Base-by-base conservation (phyloP, 1,140 invertebrate genomes). In the Hyles euphorbiae region DNA sequence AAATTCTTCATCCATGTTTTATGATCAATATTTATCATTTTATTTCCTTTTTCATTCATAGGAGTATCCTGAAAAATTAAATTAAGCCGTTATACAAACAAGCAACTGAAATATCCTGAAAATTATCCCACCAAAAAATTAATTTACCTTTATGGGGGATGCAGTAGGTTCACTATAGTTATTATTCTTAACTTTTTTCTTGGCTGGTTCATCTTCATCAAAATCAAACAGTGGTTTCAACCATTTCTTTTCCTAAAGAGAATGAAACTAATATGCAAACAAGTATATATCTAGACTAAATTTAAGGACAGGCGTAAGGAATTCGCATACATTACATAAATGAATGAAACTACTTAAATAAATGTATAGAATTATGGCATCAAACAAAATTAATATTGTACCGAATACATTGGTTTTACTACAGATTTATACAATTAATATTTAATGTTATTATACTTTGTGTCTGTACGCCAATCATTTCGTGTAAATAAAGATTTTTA, bases 1-100 rank as follows among this genome's bases (percentile, higher is more conserved):
- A 93, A 91, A 60, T 78, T 82, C 53, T 91, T 90, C 70, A 92
- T 89, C 91, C 91, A 92, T 76, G 90, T 90, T 74, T 81, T 81
- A 54, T 70, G 65, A 57, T 74, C 65, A 11, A 76, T 68, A 53
- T 62, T 70, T 52, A 60, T 40, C 1, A 61, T 60, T 7, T 56
- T 8, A 43, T 7, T 44, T 47, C 36, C 22, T 12, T 53, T n/a
- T 11, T 43, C 44, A 40, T n/a, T 32, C 44, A 40, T 44, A 45
- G 33, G 2, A 33, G 46, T 32, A 11, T 53, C 49, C 67, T 74
- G 34, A 3, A 53, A 12, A 46, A 48, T 8, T 40, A 46, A 53
- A 46, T 9, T 48, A 56, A 22, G 22, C 22, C 0, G 22, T 22
- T 22, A 22, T 22, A 47, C 53, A 63, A 45, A 57, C 34, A 51